Base-by-base conservation (phyloP, 1,140 invertebrate genomes). In the Hycleus cichorii region DNA sequence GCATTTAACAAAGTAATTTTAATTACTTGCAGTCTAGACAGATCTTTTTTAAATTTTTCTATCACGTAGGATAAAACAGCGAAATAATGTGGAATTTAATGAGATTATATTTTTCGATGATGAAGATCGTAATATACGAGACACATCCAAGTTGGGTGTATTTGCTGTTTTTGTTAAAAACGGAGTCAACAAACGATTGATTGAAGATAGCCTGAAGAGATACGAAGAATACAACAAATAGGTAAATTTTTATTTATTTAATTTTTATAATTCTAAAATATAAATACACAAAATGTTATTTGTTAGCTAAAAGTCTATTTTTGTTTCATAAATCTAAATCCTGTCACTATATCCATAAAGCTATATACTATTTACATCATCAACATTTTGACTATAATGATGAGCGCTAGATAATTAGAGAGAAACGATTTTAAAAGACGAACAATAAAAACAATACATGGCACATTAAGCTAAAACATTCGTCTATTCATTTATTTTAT, bases 101-200 rank as follows among this genome's bases (percentile, higher is more conserved):
- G 81, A 89, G 38, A 90, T 90, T 85, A 64, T 87, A 42, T 87
- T 87, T 65, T 87, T 87, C 72, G 84, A 87, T 63, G 84, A 87
- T 71, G 84, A 87, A 68, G 39, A 72, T 2, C 66, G 83, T 55
- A 86, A 87, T 72, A 84, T 85, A 47, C 51, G 47, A 8, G 83
- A 85, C 65, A 58, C 86, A 11, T 72, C 68, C 40, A 69, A 73
- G 62, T 59, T 82, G 50, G 84, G 83, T 43, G 82, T 84, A 2
- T 68, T 75, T 7, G 82, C 77, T 39, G 72, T 84, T 57, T 69
- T 81, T 18, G 82, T 85, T 12, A 65, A 69, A 63, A 68, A 81
- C 66, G 81, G 81, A 47, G 72, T 84, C 1, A 78, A 66, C 1
- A 69, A 71, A 58, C 56, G 74, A 57, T 65, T 81, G 26, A 50